phyloP scores from a whole-genome alignment of 2,797 vertebrate genomes.

The Onychomys torridus region DNA sequence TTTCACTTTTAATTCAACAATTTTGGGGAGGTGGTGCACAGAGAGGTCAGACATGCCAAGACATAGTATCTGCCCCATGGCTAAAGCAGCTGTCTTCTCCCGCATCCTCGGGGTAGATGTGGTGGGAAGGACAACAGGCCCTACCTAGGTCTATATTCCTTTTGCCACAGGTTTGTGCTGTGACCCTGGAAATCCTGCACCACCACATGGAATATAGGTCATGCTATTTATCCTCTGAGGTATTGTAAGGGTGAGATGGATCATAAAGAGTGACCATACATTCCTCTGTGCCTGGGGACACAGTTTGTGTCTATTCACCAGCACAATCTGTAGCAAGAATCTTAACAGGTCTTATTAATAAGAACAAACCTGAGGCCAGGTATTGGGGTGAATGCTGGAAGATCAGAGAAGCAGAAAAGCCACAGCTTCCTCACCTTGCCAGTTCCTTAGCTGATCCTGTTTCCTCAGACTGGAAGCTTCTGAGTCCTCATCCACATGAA shows the following conservation, averaged over 20 bases:
- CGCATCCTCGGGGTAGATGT: background rate
- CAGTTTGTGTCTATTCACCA: background rate
- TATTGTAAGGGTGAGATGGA: background rate
- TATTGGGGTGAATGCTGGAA: no score
- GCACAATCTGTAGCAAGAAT: no score
- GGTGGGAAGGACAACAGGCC: background rate
- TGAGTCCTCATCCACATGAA: no score
- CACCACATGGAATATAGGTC: background rate
- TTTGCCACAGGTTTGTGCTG: background rate
- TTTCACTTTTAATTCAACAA: background rate
- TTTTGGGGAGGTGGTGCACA: background rate
- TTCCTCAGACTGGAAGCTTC: no score
- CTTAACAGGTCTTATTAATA: no score
- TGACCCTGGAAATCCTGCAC: background rate
- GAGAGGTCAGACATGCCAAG: background rate
- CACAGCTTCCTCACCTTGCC: no score
- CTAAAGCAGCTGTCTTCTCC: background rate
- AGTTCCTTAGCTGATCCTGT: no score
- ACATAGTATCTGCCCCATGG: background rate
- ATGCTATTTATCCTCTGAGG: background rate
- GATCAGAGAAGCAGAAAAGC: no score
- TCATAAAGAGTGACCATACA: background rate
- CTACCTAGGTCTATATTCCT: background rate
- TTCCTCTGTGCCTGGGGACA: background rate
- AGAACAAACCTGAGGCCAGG: no score